Percentiles rank a stretch among this genome's conserved stretches.
Conservation (phyloP, 37 sponge, comb jelly and placozoan genomes). For the Aphrocallistes beatrix region DNA sequence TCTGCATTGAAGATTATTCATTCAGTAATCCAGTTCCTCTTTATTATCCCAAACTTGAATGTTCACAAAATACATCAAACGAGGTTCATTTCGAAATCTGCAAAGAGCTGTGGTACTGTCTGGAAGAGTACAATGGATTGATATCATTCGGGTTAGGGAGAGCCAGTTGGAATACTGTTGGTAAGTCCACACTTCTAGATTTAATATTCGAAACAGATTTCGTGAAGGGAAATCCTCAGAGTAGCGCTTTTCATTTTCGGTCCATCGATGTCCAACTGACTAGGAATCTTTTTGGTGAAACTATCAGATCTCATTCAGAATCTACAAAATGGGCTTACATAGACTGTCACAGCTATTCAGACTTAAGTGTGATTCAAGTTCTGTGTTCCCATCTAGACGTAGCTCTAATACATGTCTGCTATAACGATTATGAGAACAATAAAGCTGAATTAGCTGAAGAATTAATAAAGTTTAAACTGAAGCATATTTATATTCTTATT, state of each 20-base stretch:
- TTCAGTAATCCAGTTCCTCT: slow-evolving; percentile 8
- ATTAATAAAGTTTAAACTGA: too few species aligned
- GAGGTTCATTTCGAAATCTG: neutral
- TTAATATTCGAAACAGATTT: neutral
- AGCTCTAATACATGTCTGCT: neutral
- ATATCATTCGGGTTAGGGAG: neutral
- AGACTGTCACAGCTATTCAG: neutral
- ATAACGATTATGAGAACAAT: too few species aligned
- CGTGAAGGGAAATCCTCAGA: neutral
- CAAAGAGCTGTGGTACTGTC: neutral
- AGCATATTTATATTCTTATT: too few species aligned
- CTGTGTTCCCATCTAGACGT: neutral
- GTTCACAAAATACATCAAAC: neutral
- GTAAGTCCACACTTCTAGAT: neutral
- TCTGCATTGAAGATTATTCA: neutral
- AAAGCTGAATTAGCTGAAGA: too few species aligned
- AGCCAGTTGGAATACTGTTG: slow-evolving; percentile 6
- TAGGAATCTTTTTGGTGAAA: neutral
- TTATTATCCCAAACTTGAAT: neutral
- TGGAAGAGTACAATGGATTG: neutral
- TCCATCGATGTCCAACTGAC: neutral
- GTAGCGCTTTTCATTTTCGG: neutral
- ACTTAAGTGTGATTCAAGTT: neutral
- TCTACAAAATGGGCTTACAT: slow-evolving; percentile 7
- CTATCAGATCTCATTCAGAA: neutral